Evolutionary conservation across 1,140 invertebrate genomes (phyloP).

Genomic region (Paralvinella palmiformis): DNA sequence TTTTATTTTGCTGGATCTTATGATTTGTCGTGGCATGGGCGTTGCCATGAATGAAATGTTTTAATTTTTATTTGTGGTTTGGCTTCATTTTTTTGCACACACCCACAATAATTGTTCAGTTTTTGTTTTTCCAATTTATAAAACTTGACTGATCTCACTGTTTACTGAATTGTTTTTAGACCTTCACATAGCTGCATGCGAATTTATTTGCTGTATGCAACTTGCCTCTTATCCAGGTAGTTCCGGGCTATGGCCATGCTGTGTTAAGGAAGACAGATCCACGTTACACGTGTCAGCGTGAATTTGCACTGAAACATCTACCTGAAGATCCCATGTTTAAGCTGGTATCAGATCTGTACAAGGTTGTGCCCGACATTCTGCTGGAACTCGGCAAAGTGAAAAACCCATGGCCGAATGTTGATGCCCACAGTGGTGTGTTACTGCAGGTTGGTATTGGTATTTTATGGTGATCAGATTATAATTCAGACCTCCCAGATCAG

Average conservation of each 20-base stretch:
- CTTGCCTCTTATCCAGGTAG: slow-evolving; percentile 57
- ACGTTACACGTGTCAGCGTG: slow-evolving; percentile 85
- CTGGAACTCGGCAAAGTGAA: slow-evolving; percentile 92
- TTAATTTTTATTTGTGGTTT: too few relatives aligned
- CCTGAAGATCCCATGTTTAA: slow-evolving; percentile 89
- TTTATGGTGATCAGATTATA: too few relatives aligned
- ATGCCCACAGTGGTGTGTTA: slow-evolving; percentile 92
- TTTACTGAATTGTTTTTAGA: too few relatives aligned
- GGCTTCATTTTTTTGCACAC: too few relatives aligned
- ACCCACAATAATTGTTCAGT: too few relatives aligned
- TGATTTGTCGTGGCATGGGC: too few relatives aligned
- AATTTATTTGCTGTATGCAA: neutral
- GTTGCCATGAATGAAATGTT: too few relatives aligned
- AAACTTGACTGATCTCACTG: too few relatives aligned
- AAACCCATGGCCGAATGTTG: slow-evolving; percentile 99
- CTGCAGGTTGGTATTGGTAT: slow-evolving; percentile 62
- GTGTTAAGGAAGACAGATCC: slow-evolving; percentile 95
- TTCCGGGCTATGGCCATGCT: slow-evolving; percentile 95
- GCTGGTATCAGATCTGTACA: slow-evolving; percentile 81
- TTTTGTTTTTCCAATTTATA: too few relatives aligned
- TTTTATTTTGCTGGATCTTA: too few relatives aligned
- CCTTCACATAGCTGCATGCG: too few relatives aligned
- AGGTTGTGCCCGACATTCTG: slow-evolving; percentile 87
- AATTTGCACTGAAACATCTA: slow-evolving; percentile 90
- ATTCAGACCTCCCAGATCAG: too few relatives aligned